Evolutionary conservation across 2,113 vertebrate species (phyloP).

Genomic region (Bolborhynchus lineola): DNA sequence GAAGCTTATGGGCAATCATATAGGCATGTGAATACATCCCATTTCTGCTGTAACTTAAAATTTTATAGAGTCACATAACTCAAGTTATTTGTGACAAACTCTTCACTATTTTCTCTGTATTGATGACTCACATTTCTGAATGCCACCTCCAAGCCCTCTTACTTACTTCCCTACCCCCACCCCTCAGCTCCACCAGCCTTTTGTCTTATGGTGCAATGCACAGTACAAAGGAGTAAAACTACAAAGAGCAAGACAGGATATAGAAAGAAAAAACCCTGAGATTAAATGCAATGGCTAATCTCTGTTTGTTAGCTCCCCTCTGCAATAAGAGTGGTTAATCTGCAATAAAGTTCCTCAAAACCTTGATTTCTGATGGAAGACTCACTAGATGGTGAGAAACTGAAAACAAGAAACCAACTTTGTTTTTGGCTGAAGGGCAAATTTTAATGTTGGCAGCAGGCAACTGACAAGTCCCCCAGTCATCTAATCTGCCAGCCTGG

Average conservation of each 20-base stretch:
- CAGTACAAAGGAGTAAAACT: not conserved
- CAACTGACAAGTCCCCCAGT: not conserved
- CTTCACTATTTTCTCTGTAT: not conserved
- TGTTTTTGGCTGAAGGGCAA: not conserved
- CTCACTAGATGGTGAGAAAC: not conserved
- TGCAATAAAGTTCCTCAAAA: not conserved
- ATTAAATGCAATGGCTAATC: not conserved
- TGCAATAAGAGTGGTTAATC: not conserved
- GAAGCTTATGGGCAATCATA: slow-evolving; percentile 45
- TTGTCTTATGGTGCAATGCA: not conserved
- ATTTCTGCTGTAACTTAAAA: slow-evolving; percentile 3
- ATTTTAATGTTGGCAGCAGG: not conserved
- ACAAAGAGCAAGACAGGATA: not conserved
- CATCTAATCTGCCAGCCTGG: not conserved
- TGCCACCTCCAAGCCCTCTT: not conserved
- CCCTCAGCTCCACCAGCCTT: not conserved
- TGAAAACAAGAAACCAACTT: not conserved
- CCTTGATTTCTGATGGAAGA: not conserved
- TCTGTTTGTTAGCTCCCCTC: not conserved
- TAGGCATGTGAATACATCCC: slow-evolving; percentile 13
- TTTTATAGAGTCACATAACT: slow-evolving; percentile 17
- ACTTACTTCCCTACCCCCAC: not conserved
- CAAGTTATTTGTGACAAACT: not conserved
- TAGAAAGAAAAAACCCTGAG: not conserved
- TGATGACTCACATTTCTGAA: slow-evolving; percentile 22